phyloP scores from a whole-genome alignment of 2,797 vertebrate species.

The Acridotheres tristis region DNA sequence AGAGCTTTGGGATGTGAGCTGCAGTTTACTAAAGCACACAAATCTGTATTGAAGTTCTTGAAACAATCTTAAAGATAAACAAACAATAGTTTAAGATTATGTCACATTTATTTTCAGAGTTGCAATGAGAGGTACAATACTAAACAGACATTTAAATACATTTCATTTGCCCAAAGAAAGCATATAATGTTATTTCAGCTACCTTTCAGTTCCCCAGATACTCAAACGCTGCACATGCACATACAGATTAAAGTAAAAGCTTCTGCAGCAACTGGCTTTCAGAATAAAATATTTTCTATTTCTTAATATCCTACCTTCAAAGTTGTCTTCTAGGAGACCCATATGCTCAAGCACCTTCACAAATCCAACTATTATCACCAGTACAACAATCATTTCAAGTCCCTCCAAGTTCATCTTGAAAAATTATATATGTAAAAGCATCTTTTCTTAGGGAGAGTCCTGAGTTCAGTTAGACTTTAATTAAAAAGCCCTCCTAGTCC shows the following conservation, averaged over 20 bases:
- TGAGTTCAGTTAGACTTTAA: slow-evolving; percentile 61
- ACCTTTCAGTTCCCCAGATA: not conserved
- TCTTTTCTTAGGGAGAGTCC: slow-evolving; percentile 58
- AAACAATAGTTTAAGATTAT: not conserved
- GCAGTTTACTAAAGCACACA: slow-evolving; percentile 14
- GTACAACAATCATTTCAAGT: slow-evolving; percentile 75
- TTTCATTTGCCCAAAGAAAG: slow-evolving; percentile 6
- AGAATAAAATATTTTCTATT: slow-evolving; percentile 24
- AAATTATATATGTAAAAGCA: slow-evolving; percentile 64
- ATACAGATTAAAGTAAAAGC: slow-evolving; percentile 13
- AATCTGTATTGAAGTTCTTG: slow-evolving; percentile 23
- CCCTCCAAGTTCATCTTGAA: slow-evolving; percentile 76
- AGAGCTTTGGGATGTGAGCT: not conserved
- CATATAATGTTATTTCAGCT: slow-evolving; percentile 32
- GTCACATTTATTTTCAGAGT: not conserved
- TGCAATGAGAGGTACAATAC: not conserved
- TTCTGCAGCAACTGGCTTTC: slow-evolving; percentile 44
- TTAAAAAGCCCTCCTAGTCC: slow-evolving; percentile 60
- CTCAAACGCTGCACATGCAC: not conserved
- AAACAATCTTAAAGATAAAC: slow-evolving; percentile 1
- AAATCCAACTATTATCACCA: slow-evolving; percentile 75
- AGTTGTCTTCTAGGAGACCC: slow-evolving; percentile 71
- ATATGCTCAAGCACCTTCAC: slow-evolving; percentile 72
- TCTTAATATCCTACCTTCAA: slow-evolving; percentile 71
- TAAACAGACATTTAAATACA: not conserved